phyloP scores from a whole-genome alignment of 2,888 invertebrate species.

The Bembecia ichneumoniformis region DNA sequence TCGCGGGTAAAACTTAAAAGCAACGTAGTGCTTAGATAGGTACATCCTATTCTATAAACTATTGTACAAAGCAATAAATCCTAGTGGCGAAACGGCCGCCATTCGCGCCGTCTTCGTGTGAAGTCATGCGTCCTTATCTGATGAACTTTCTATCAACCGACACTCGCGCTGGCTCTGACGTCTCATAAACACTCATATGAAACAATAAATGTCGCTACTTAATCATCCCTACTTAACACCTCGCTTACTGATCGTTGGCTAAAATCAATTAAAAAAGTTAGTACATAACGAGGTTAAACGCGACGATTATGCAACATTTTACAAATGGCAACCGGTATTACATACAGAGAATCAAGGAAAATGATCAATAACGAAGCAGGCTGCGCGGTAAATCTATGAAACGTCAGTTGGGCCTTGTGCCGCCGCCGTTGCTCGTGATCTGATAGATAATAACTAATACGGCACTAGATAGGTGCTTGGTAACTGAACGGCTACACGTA shows the following conservation, averaged over 20 bases:
- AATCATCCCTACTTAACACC: constrained; percentile 6
- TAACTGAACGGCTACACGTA: constrained; percentile 31
- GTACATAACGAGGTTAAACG: constrained; percentile 22
- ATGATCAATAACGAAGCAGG: constrained; percentile 32
- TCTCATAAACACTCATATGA: constrained; percentile 7
- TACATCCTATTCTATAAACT: too few species aligned
- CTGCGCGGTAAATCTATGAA: constrained; percentile 37
- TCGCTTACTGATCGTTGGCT: neutral
- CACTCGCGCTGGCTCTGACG: constrained; percentile 8
- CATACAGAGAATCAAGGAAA: constrained; percentile 31
- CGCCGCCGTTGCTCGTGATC: constrained; percentile 26
- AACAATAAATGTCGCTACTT: constrained; percentile 11
- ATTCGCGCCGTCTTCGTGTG: constrained; percentile 20
- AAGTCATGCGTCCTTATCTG: constrained; percentile 36
- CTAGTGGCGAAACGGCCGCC: constrained; percentile 15
- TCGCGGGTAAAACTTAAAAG: too few species aligned
- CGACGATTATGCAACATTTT: constrained; percentile 30
- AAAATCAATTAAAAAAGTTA: constrained; percentile 11
- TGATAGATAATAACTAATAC: constrained; percentile 42
- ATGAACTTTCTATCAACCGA: constrained; percentile 22
- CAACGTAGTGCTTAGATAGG: too few species aligned
- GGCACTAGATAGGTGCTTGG: constrained; percentile 28
- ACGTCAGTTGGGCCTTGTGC: constrained; percentile 24
- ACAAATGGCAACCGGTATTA: constrained; percentile 25
- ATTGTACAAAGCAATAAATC: constrained; percentile 22